These are phyloP conservation scores for Lasaia peninsularis DNA, from an alignment of 1,140 invertebrate genomes.

Conservation along the genomic window DNA sequence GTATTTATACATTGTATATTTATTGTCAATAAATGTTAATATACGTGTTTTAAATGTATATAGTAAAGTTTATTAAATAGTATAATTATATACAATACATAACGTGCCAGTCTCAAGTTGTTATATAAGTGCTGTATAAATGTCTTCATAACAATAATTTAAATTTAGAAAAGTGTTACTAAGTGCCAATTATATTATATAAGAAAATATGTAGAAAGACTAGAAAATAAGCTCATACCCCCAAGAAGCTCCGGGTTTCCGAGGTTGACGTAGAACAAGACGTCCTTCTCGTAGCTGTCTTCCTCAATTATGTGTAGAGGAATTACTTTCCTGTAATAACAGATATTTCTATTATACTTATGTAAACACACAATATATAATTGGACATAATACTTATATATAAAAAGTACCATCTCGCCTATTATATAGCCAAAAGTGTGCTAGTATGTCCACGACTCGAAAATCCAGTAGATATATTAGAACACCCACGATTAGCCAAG, in stretches of 20 bases:
- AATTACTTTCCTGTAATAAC: conserved; percentile 90
- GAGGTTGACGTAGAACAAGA: conserved; percentile 94
- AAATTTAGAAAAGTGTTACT: background rate
- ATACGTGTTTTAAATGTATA: too few species aligned
- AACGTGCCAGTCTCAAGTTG: background rate
- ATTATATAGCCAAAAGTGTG: too few species aligned
- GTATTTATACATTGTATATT: too few species aligned
- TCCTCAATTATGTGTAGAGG: conserved; percentile 94
- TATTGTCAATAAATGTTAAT: too few species aligned
- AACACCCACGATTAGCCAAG: too few species aligned
- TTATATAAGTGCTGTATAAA: background rate
- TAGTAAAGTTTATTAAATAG: background rate
- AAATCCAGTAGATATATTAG: too few species aligned
- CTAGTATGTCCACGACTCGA: too few species aligned
- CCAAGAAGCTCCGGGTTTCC: conserved; percentile 91
- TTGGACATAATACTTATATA: too few species aligned
- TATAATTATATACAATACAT: background rate
- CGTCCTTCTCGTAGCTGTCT: conserved; percentile 98
- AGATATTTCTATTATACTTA: background rate
- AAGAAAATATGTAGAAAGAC: too few species aligned
- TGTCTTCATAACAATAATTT: background rate
- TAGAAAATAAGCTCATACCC: conserved; percentile 80
- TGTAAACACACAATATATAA: too few species aligned
- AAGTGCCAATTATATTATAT: background rate
- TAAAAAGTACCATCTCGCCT: too few species aligned